These are phyloP conservation scores for Siniperca scherzeri DNA, from an alignment of 2,797 vertebrate genomes.

Conservation along the genomic window DNA sequence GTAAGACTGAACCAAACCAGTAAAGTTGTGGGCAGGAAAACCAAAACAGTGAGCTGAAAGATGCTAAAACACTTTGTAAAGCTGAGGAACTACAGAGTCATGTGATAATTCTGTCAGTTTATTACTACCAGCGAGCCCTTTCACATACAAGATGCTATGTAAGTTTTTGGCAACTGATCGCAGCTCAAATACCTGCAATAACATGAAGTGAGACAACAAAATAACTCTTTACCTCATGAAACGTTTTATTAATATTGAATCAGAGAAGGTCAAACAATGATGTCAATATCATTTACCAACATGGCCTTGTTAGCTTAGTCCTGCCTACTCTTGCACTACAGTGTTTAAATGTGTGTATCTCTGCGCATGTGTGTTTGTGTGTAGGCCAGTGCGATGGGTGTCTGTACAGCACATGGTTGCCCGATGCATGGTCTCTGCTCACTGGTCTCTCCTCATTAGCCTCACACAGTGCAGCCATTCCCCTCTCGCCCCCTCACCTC, in stretches of 20 bases:
- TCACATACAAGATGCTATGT: neutral
- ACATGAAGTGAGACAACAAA: conserved; percentile 18
- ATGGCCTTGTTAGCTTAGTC: conserved; percentile 4
- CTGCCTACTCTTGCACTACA: conserved; percentile 8
- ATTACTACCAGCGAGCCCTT: neutral
- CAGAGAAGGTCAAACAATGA: neutral
- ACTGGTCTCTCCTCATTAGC: conserved; percentile 85
- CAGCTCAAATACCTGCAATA: conserved; percentile 3
- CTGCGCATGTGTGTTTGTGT: conserved; percentile 46
- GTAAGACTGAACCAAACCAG: neutral
- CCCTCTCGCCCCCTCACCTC: conserved; percentile 48
- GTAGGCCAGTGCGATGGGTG: conserved; percentile 49
- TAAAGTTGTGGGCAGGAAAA: neutral
- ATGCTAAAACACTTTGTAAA: neutral
- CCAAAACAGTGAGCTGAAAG: conserved; percentile 19
- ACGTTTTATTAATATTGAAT: conserved; percentile 28
- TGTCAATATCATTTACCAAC: conserved; percentile 9
- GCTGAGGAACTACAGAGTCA: neutral
- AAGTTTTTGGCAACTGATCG: neutral
- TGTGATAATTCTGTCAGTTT: neutral
- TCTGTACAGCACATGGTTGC: conserved; percentile 85
- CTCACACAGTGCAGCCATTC: conserved; percentile 75
- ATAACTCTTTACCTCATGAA: neutral
- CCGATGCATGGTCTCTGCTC: conserved; percentile 78
- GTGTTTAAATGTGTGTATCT: conserved; percentile 17